Evolutionary conservation across 2,113 vertebrate genomes (phyloP).

Genomic region (Pleuronectes platessa): DNA sequence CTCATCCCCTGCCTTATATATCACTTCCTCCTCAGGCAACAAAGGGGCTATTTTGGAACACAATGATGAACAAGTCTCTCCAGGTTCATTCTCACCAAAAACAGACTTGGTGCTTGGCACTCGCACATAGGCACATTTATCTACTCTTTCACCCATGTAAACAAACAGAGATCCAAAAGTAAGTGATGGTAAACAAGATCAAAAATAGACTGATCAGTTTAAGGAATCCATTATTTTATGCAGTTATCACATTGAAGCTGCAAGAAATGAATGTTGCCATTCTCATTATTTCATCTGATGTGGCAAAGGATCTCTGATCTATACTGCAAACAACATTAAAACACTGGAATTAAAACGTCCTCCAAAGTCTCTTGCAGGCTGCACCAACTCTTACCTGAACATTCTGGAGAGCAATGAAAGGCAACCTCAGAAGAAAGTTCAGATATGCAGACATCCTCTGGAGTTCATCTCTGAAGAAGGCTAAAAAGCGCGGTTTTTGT

Average conservation of each 20-base stretch:
- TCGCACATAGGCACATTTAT: background rate
- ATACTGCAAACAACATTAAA: background rate
- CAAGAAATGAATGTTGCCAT: background rate
- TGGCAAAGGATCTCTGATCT: background rate
- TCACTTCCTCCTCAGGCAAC: slow-evolving; percentile 90
- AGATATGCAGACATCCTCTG: no score
- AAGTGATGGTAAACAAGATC: slow-evolving; percentile 37
- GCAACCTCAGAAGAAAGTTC: no score
- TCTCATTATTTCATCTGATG: background rate
- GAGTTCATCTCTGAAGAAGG: no score
- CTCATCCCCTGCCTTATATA: slow-evolving; percentile 86
- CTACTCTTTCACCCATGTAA: background rate
- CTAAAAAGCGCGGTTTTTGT: no score
- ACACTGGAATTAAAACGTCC: no score
- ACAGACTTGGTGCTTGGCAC: background rate
- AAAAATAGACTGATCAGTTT: slow-evolving; percentile 6
- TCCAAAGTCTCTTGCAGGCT: no score
- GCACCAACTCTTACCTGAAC: no score
- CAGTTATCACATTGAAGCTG: background rate
- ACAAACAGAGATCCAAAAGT: background rate
- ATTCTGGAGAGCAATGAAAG: no score
- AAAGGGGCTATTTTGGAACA: slow-evolving; percentile 93
- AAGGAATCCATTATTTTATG: background rate
- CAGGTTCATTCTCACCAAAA: background rate
- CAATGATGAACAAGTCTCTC: slow-evolving; percentile 81